phyloP scores from a whole-genome alignment of 2,888 invertebrate genomes.

The Rhaphigaster nebulosa region DNA sequence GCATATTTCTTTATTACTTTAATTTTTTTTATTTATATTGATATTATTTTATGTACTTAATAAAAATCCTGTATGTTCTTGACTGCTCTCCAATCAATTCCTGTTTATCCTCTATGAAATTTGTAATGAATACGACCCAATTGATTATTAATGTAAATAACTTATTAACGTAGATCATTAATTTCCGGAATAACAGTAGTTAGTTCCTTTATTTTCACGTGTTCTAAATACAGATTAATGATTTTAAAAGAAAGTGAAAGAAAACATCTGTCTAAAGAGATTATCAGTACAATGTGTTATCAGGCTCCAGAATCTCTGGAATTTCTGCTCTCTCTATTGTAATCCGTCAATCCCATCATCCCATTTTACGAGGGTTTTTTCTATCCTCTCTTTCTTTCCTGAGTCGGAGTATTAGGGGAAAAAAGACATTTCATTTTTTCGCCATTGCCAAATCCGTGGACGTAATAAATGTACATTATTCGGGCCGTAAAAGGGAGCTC shows the following conservation, averaged over 20 bases:
- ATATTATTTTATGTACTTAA: no score
- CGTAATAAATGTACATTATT: constrained; percentile 41
- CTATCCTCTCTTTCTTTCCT: background rate
- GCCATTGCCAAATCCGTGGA: constrained; percentile 24
- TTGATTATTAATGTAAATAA: no score
- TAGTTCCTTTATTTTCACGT: background rate
- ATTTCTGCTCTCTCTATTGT: background rate
- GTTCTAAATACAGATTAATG: background rate
- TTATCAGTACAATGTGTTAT: background rate
- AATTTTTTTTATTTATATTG: no score
- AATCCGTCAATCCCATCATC: constrained; percentile 21
- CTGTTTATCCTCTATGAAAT: no score
- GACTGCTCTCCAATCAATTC: no score
- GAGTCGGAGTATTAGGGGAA: background rate
- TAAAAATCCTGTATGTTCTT: no score
- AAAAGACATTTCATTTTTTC: constrained; percentile 31
- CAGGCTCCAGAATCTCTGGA: background rate
- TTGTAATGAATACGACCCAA: no score
- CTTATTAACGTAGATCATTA: no score
- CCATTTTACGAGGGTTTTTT: constrained; percentile 29
- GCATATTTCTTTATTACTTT: no score
- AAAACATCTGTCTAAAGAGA: background rate
- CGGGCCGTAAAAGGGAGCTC: constrained; percentile 8
- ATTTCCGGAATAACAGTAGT: background rate
- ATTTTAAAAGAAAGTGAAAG: background rate